Evolutionary conservation across 2,888 invertebrate genomes (phyloP).

Genomic region (Agrochola lota): DNA sequence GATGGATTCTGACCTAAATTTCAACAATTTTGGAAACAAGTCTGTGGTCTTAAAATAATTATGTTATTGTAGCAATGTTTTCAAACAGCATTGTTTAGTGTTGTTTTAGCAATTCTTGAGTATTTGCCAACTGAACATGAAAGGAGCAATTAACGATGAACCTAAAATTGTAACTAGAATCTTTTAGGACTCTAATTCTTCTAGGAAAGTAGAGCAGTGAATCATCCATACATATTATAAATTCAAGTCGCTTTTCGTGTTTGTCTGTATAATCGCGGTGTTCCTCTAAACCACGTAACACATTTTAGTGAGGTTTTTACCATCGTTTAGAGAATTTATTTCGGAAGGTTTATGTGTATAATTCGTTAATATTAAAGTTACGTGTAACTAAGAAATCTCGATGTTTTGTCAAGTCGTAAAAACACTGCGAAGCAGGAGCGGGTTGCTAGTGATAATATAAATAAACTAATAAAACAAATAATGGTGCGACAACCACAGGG

Average conservation of each 20-base stretch:
- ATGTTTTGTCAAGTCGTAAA: no score
- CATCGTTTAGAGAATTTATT: no score
- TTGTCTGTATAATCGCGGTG: no score
- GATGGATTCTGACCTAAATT: constrained; percentile 66
- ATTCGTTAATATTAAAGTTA: no score
- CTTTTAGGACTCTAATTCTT: constrained; percentile 40
- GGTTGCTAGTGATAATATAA: background rate
- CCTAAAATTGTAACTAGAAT: constrained; percentile 45
- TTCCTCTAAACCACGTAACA: no score
- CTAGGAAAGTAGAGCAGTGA: background rate
- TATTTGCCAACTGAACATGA: constrained; percentile 50
- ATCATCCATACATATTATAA: background rate
- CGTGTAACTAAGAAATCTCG: no score
- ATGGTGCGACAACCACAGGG: no score
- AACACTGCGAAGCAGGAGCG: no score
- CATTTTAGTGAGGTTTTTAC: no score
- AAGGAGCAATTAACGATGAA: constrained; percentile 42
- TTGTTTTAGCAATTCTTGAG: constrained; percentile 38
- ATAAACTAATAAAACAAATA: background rate
- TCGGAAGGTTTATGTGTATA: no score
- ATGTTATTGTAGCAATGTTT: constrained; percentile 44
- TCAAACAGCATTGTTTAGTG: constrained; percentile 46
- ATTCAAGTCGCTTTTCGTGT: no score
- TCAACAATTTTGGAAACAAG: constrained; percentile 34
- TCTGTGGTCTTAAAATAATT: constrained; percentile 38